Conservation (phyloP, 2,113 vertebrate species). For the Pterocles burchelli region DNA sequence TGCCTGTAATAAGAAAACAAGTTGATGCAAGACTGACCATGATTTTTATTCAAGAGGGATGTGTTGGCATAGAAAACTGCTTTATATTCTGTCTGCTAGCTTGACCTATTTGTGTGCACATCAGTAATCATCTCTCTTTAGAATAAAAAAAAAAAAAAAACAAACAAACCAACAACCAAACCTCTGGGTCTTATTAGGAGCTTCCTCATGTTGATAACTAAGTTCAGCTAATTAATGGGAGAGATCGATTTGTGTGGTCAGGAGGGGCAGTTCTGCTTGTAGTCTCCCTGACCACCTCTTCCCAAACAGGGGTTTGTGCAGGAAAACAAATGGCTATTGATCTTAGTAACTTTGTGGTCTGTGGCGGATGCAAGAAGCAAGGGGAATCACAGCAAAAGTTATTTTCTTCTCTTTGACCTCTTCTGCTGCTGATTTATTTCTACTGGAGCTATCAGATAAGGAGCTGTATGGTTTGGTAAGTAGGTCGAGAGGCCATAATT, state of each 20-base stretch:
- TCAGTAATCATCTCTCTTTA: background rate
- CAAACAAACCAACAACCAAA: background rate
- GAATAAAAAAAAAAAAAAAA: background rate
- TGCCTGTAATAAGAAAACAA: background rate
- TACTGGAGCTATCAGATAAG: background rate
- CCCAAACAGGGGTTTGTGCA: background rate
- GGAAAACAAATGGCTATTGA: background rate
- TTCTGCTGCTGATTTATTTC: background rate
- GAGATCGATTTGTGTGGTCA: background rate
- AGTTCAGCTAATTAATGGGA: background rate
- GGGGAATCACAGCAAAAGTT: background rate
- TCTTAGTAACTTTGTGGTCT: background rate
- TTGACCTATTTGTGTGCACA: background rate
- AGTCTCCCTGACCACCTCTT: background rate
- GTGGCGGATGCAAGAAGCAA: background rate
- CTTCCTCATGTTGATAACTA: slow-evolving; percentile 19
- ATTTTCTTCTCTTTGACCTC: background rate
- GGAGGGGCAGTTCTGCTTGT: background rate
- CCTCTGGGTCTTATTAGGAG: slow-evolving; percentile 18
- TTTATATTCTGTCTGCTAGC: background rate
- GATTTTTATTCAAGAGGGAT: background rate
- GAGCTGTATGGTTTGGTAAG: background rate
- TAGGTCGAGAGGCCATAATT: background rate
- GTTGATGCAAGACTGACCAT: background rate
- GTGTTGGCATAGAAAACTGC: background rate